Conservation (phyloP, 1,140 invertebrate genomes). For the Brachionus asplanchnoidis region DNA sequence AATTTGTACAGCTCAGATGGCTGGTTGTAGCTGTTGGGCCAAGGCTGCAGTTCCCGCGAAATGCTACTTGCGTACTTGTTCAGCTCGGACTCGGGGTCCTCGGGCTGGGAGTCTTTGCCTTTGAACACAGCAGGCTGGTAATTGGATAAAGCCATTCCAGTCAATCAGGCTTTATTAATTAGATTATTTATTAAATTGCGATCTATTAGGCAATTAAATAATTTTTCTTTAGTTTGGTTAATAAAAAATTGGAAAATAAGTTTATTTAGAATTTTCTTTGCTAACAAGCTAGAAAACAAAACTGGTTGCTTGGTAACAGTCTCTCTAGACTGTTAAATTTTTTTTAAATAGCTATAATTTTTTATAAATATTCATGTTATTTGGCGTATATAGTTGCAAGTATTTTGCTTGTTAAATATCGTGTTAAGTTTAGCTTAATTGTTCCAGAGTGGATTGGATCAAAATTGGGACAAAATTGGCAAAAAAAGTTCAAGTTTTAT, state of each 20-base stretch:
- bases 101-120: neutral
- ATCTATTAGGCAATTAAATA: neutral
- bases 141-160: neutral
- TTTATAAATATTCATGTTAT: conserved; percentile 17
- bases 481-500: neutral
- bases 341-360: neutral
- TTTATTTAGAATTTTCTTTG: conserved; percentile 4
- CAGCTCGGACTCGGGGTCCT: neutral
- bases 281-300: neutral
- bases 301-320: conserved; percentile 7
- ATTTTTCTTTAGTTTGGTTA: neutral
- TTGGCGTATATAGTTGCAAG: conserved; percentile 31
- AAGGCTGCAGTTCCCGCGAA: conserved; percentile 4
- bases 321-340: conserved; percentile 20
- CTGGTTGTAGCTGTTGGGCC: neutral
- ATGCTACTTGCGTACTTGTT: conserved; percentile 18
- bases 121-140: neutral
- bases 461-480: neutral
- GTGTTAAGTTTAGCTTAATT: neutral
- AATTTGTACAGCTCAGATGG: conserved; percentile 46
- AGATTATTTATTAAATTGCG: neutral
- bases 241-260: conserved; percentile 3
- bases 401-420: neutral
- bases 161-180: neutral
- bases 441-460: neutral